phyloP scores from a whole-genome alignment of 2,888 invertebrate genomes.

The Scaptomyza flava region DNA sequence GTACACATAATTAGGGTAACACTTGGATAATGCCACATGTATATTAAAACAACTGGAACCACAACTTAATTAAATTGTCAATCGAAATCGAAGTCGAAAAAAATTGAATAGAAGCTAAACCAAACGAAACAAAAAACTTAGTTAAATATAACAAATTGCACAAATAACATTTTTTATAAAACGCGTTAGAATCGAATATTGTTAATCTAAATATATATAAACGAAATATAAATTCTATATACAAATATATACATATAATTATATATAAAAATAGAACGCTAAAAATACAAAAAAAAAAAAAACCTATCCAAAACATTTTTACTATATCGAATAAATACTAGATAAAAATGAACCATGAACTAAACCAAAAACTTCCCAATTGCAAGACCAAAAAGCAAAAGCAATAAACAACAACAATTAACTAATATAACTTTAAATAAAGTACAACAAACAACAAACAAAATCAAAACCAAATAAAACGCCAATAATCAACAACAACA shows the following conservation, averaged over 20 bases:
- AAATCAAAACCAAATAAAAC: background rate
- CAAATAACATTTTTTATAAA: constrained; percentile 12
- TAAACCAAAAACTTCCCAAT: constrained; percentile 7
- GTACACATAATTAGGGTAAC: constrained; percentile 50
- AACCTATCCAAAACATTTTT: constrained; percentile 24
- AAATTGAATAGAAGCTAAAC: background rate
- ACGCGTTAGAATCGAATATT: constrained; percentile 25
- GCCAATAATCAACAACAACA: constrained; percentile 8
- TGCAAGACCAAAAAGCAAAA: constrained; percentile 40
- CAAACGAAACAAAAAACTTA: background rate
- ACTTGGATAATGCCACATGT: constrained; percentile 41
- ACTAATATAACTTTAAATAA: constrained; percentile 1
- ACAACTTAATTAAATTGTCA: constrained; percentile 18
- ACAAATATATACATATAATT: constrained; percentile 1
- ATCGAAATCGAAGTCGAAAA: constrained; percentile 15
- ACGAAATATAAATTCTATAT: background rate
- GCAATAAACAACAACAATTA: constrained; percentile 24
- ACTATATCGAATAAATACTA: background rate
- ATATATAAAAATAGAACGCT: constrained; percentile 7
- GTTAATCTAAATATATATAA: constrained; percentile 1
- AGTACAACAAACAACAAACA: constrained; percentile 10
- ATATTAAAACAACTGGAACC: constrained; percentile 29
- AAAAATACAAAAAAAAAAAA: constrained; percentile 5
- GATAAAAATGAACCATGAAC: background rate
- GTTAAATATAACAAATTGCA: constrained; percentile 2